Evolutionary conservation across 2,113 vertebrate species (phyloP).

Genomic region (Psettodes erumei): DNA sequence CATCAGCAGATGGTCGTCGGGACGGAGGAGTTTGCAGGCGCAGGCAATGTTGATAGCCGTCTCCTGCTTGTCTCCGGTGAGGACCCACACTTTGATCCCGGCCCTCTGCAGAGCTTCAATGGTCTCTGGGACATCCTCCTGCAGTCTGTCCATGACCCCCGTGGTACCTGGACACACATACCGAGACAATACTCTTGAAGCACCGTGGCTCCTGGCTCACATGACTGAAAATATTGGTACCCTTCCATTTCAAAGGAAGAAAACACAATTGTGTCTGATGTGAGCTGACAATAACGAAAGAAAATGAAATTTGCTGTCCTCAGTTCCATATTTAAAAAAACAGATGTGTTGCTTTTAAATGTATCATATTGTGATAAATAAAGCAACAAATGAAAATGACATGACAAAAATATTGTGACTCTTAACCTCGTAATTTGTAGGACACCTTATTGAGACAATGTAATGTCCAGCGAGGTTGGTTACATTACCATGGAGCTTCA

Average conservation of each 20-base stretch:
- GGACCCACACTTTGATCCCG: conserved; percentile 94
- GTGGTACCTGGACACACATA: conserved; percentile 86
- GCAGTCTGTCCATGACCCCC: conserved; percentile 93
- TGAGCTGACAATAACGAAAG: too few species aligned
- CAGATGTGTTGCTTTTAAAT: too few species aligned
- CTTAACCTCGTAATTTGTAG: too few species aligned
- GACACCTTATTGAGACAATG: too few species aligned
- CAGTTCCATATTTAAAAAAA: too few species aligned
- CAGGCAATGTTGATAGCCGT: conserved; percentile 93
- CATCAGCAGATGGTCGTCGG: conserved; percentile 85
- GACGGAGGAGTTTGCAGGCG: conserved; percentile 88
- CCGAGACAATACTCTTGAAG: neutral
- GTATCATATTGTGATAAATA: too few species aligned
- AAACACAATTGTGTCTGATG: too few species aligned
- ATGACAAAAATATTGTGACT: too few species aligned
- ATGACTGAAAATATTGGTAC: neutral
- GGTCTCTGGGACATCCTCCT: conserved; percentile 93
- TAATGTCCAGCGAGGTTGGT: too few species aligned
- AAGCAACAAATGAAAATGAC: too few species aligned
- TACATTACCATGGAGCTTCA: too few species aligned
- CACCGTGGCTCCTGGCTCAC: neutral
- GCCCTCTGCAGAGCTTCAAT: conserved; percentile 90
- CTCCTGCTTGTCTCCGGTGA: conserved; percentile 96
- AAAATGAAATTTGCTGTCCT: too few species aligned
- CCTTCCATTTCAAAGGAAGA: neutral